These are phyloP conservation scores for Hydractinia echinata DNA, from an alignment of 30 jellyfish, hydroid and myxozoan genomes.

Conservation along the genomic window DNA sequence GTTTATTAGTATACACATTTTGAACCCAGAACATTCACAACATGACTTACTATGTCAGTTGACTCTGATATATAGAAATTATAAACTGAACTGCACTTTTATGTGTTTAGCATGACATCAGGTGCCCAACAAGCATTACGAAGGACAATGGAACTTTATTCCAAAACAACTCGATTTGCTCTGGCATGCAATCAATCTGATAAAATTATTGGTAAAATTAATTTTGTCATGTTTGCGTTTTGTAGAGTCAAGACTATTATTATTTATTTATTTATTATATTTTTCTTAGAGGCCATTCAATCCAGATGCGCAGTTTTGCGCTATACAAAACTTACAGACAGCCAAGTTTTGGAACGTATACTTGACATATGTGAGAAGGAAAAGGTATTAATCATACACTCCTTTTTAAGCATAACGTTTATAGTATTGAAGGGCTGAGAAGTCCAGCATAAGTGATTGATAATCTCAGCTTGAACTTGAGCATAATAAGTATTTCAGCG, in stretches of 20 bases:
- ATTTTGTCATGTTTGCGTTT: neutral
- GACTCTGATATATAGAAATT: no score
- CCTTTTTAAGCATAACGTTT: no score
- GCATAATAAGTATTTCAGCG: no score
- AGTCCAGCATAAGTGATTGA: no score
- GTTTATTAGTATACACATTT: no score
- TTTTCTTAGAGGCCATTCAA: conserved; percentile 83
- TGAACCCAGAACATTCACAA: no score
- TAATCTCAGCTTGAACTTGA: no score
- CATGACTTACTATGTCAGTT: no score
- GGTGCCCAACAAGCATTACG: conserved; percentile 99
- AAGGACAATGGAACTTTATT: conserved; percentile 93
- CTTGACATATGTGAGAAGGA: conserved; percentile 80
- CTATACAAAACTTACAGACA: conserved; percentile 80
- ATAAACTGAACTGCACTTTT: neutral
- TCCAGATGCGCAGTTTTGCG: conserved; percentile 98
- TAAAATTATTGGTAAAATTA: conserved; percentile 72
- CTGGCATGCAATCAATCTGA: conserved; percentile 98
- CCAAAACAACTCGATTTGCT: conserved; percentile 98
- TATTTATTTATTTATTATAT: neutral
- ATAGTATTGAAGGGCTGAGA: no score
- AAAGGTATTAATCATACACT: conserved; percentile 33
- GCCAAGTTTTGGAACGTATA: conserved; percentile 78
- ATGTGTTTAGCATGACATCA: conserved; percentile 83
- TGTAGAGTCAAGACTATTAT: no score